Evolutionary conservation across 2,113 vertebrate species (phyloP).

Genomic region (Oophaga pumilio): DNA sequence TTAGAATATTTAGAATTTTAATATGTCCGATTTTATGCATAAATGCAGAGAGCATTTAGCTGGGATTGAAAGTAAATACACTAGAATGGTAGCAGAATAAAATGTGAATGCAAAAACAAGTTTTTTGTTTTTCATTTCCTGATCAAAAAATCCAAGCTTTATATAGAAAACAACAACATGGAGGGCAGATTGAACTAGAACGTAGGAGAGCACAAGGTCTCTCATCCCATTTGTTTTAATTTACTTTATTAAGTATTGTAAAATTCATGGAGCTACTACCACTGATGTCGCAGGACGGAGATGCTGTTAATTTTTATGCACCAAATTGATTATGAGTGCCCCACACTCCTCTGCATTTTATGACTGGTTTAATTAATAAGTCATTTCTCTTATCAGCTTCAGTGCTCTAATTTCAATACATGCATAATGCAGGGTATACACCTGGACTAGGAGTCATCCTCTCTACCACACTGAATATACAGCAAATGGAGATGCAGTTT

Average conservation of each 20-base stretch:
- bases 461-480: not conserved
- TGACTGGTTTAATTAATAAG: not conserved
- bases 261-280: not conserved
- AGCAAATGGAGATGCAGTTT: not conserved
- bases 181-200: not conserved
- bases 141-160: not conserved
- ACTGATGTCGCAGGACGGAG: not conserved
- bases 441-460: not conserved
- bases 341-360: not conserved
- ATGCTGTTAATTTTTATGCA: not conserved
- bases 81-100: not conserved
- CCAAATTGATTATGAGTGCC: not conserved
- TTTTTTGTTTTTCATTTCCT: no score
- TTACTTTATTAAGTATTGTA: not conserved
- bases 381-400: not conserved
- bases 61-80: not conserved
- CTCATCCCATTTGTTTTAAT: conserved; percentile 10
- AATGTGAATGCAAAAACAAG: not conserved
- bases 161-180: not conserved
- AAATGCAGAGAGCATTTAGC: no score
- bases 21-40: no score
- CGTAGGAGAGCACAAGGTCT: not conserved
- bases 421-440: not conserved
- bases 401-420: conserved; percentile 3
- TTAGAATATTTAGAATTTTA: no score